Conservation (phyloP, 2,888 invertebrate genomes). For the Theodoxus fluviatilis region DNA sequence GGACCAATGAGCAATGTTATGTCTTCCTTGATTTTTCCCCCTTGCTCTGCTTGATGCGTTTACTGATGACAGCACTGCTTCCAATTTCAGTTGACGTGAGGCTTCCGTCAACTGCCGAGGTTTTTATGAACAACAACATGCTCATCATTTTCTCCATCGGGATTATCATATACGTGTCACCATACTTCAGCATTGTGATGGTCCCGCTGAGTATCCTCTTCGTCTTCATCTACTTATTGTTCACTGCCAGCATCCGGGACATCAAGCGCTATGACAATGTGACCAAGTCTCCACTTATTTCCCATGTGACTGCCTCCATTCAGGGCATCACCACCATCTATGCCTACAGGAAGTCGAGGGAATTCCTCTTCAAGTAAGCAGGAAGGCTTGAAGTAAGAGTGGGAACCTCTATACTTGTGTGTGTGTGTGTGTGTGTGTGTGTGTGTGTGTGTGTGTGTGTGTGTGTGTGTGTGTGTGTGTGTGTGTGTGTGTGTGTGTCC, state of each 20-base stretch:
- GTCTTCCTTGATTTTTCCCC: no score
- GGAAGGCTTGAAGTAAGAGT: no score
- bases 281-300: conserved; percentile 70
- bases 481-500: no score
- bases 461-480: no score
- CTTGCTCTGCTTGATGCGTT: no score
- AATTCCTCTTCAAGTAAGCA: conserved; percentile 58
- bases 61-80: neutral
- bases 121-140: conserved; percentile 70
- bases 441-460: no score
- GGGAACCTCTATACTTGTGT: no score
- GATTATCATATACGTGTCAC: conserved; percentile 85
- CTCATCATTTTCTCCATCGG: conserved; percentile 80
- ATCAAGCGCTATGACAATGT: conserved; percentile 68
- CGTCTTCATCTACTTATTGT: conserved; percentile 61
- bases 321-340: conserved; percentile 72
- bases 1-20: no score
- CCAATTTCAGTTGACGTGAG: conserved; percentile 50
- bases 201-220: conserved; percentile 63
- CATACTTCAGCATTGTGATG: conserved; percentile 67
- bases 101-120: conserved; percentile 71
- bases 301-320: conserved; percentile 70
- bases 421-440: no score
- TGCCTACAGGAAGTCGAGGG: conserved; percentile 70
- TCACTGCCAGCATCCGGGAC: conserved; percentile 63